Conservation (phyloP, 1,140 invertebrate genomes). For the Saccostrea cuccullata region DNA sequence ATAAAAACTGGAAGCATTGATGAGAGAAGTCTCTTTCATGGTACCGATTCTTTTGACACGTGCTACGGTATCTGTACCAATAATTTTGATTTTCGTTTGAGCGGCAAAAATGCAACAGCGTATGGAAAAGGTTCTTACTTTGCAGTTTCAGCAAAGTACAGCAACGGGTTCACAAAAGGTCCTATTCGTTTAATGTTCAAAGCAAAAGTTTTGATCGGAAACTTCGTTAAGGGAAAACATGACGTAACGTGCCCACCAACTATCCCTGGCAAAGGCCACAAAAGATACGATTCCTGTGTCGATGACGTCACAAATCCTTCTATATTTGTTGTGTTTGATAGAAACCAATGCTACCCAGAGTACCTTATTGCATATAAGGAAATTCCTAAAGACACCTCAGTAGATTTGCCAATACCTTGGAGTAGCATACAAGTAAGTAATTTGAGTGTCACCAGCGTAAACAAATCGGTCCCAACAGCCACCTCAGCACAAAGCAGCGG, state of each 20-base stretch:
- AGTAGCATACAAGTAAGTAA: no score
- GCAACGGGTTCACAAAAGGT: slow-evolving; percentile 54
- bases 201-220: slow-evolving; percentile 59
- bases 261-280: slow-evolving; percentile 46
- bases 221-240: slow-evolving; percentile 34
- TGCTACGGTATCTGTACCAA: slow-evolving; percentile 60
- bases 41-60: slow-evolving; percentile 54
- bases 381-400: background rate
- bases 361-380: slow-evolving; percentile 57
- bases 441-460: no score
- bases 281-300: slow-evolving; percentile 65
- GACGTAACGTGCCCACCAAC: slow-evolving; percentile 46
- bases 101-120: slow-evolving; percentile 59
- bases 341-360: slow-evolving; percentile 64
- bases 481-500: no score
- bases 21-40: slow-evolving; percentile 61
- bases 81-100: slow-evolving; percentile 61
- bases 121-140: slow-evolving; percentile 65
- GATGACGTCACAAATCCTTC: slow-evolving; percentile 56
- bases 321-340: slow-evolving; percentile 66
- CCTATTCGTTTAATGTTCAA: slow-evolving; percentile 56
- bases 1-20: slow-evolving; percentile 40
- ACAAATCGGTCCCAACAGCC: no score
- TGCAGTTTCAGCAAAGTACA: slow-evolving; percentile 55
- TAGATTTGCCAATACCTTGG: no score